Base-by-base conservation (phyloP, 2,888 invertebrate genomes). In the Phania funesta region DNA sequence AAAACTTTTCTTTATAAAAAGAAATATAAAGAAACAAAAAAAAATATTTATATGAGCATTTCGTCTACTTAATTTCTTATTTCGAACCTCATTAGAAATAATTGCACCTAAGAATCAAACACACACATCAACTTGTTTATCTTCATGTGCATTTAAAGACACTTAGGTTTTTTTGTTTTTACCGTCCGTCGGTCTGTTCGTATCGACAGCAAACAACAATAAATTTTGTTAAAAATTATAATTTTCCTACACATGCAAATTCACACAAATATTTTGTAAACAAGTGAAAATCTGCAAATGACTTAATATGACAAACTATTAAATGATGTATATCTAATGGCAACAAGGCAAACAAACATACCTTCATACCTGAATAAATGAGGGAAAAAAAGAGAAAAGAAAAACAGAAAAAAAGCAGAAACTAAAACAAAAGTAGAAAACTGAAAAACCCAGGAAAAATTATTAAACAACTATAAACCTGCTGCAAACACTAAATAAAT, bases 181-280 rank as follows among this genome's bases (percentile, higher is more conserved):
- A 13, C 41, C 3, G n/a, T 13, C 11, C 7, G 35, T 16, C 35
- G 6, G 56, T 20, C 48, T 11, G 20, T 46, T 41, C 38, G 62
- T 62, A 81, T 81, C 60, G 81, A 73, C 81, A 81, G 81, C 76
- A 81, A 81, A 73, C 81, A 76, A 73, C 81, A 81, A 81, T 81
- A 81, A 81, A 71, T 73, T 76, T 80, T 56, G 56, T 60, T 16
- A 60, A 76, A 65, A 65, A 32, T 71, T 71, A 65, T 71, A 76
- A 65, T 58, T 56, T 54, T n/a, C 13, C n/a, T 50, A 44, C n/a
- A 38, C 44, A 62, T 20, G 18, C 56, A 48, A 68, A 38, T n/a
- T 9, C 44, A 60, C n/a, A 26, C 18, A 32, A 41, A 44, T 2
- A 18, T 48, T n/a, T 32, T n/a, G 6, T 16, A 44, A n/a, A 62